A percentile compares a stretch with the other conserved stretches of the same genome.
These are phyloP conservation scores for Erythrocercus mccallii DNA, from an alignment of 2,113 vertebrate species.

Conservation along the genomic window DNA sequence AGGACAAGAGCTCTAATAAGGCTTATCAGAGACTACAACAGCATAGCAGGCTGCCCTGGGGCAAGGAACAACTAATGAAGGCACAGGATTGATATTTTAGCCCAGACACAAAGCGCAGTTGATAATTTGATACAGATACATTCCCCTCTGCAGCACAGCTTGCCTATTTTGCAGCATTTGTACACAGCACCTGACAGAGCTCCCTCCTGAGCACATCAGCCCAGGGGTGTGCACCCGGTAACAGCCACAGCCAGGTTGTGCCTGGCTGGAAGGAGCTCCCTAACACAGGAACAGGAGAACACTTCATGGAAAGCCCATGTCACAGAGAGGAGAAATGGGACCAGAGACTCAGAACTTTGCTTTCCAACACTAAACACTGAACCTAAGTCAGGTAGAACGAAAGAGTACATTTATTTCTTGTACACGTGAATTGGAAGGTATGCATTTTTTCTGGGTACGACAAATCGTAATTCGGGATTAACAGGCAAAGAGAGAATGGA, in stretches of 20 bases:
- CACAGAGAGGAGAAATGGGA: neutral
- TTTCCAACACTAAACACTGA: neutral
- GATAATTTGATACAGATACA: neutral
- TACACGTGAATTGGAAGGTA: neutral
- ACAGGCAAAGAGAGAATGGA: neutral
- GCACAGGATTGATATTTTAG: neutral
- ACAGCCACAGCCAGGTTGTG: neutral
- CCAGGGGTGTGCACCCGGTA: neutral
- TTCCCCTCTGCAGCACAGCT: neutral
- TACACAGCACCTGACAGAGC: neutral
- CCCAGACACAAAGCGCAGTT: neutral
- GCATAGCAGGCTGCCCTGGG: neutral
- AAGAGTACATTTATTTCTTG: neutral
- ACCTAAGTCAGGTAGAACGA: neutral
- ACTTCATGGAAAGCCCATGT: neutral
- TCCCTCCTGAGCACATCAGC: neutral
- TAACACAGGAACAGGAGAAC: neutral
- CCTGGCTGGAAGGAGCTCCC: neutral
- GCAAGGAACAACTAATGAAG: neutral
- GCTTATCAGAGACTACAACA: neutral
- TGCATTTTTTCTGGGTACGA: neutral
- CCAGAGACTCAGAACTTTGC: neutral
- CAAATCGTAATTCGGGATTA: neutral
- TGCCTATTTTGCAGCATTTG: neutral
- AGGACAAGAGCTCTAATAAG: neutral